phyloP scores from a whole-genome alignment of 2,113 vertebrate species.

The Tricholaema leucomelas region DNA sequence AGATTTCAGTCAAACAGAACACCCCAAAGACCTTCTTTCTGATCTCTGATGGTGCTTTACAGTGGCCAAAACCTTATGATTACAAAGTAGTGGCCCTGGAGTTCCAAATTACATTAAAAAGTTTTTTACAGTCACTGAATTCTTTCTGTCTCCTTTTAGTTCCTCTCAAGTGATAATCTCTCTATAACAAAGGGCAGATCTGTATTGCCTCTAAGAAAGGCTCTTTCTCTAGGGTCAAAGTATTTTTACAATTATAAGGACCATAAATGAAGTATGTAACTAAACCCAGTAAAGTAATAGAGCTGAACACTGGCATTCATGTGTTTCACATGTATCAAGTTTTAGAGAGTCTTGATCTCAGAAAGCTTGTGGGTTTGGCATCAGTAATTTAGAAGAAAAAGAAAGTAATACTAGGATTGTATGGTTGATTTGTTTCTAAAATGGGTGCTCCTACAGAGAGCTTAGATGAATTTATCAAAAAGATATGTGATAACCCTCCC shows the following conservation, averaged over 20 bases:
- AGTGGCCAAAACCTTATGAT: background rate
- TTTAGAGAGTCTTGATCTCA: background rate
- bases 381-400: background rate
- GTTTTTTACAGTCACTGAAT: background rate
- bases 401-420: background rate
- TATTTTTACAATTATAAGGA: background rate
- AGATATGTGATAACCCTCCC: background rate
- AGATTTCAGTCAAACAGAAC: background rate
- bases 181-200: background rate
- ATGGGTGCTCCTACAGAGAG: background rate
- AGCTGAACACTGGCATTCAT: background rate
- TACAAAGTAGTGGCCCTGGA: background rate
- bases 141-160: background rate
- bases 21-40: background rate
- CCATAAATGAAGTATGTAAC: background rate
- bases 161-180: background rate
- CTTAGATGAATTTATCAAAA: background rate
- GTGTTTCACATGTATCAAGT: background rate
- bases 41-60: background rate
- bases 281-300: background rate
- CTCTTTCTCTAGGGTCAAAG: background rate
- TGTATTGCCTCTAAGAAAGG: background rate
- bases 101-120: background rate
- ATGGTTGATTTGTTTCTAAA: slow-evolving; percentile 14
- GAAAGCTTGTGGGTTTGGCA: background rate